These are phyloP conservation scores for Antheraea pernyi DNA, from an alignment of 1,140 invertebrate genomes.

Conservation along the genomic window DNA sequence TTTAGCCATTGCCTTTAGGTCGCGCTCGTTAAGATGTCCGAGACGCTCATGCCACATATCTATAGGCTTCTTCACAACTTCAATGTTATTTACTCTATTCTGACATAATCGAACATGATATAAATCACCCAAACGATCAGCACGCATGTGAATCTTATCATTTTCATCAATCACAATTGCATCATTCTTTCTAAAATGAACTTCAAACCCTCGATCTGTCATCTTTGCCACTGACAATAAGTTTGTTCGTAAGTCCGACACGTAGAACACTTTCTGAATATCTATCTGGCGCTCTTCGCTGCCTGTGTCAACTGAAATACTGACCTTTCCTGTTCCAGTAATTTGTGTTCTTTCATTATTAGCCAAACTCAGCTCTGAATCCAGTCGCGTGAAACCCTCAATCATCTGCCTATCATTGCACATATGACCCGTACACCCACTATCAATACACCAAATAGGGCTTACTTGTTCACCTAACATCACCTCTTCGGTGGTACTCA, in stretches of 20 bases:
- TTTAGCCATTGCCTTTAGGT: conserved; percentile 22
- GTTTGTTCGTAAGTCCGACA: conserved; percentile 24
- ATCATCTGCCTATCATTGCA: conserved; percentile 18
- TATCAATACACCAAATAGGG: conserved; percentile 30
- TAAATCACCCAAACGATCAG: conserved; percentile 26
- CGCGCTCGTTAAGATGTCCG: not conserved
- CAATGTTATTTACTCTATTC: conserved; percentile 19
- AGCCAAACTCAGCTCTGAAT: conserved; percentile 13
- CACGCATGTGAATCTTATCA: conserved; percentile 25
- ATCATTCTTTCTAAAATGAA: conserved; percentile 25
- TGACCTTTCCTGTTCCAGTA: conserved; percentile 23
- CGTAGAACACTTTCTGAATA: conserved; percentile 27
- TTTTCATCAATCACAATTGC: conserved; percentile 24
- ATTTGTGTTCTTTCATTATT: conserved; percentile 14
- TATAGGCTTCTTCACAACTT: conserved; percentile 26
- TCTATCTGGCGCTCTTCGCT: conserved; percentile 25
- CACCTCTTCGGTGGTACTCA: conserved; percentile 26
- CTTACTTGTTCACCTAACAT: conserved; percentile 13
- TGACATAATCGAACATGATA: conserved; percentile 26
- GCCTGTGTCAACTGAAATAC: conserved; percentile 24
- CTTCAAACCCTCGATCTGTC: conserved; percentile 25
- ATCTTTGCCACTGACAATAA: conserved; percentile 30
- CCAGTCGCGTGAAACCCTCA: conserved; percentile 4
- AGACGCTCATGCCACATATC: conserved; percentile 21
- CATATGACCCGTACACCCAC: conserved; percentile 29